Evolutionary conservation across 2,888 invertebrate species (phyloP), one percentile per base, ranked within the genome.

Genomic region (Lasius platythorax): DNA sequence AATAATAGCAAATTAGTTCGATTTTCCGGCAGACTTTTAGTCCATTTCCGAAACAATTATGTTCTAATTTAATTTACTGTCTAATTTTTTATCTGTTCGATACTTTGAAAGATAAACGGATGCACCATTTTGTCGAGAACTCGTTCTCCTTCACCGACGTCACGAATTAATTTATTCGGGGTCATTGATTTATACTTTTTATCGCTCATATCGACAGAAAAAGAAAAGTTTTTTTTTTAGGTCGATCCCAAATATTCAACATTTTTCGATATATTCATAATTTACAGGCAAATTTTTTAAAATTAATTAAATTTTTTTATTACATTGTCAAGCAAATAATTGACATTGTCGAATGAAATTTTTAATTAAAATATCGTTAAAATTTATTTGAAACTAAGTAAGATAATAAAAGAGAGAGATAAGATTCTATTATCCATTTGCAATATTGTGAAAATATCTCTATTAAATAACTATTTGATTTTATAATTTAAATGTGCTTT

Each of bases 91-190:
- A 18, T 15, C 33, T 61, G 28, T 33, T 43, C 15, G 5, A 30
- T 53, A 53, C 11, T 53, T 40, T 12, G 18, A 56, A 78, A 72
- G 46, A 66, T 12, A 81, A 46, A 58, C 6, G 43, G n/a, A 72
- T 28, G 37, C 37, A 73, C 37, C 79, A 46, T 81, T 72, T 68
- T 78, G 78, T 68, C 56, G 61, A 61, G 53, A 72, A 81, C 79
- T 72, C 73, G 79, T 81, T 81, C 79, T 72, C 61, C 79, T 81
- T 81, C 79, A 46, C 18, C 58, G 58, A 8, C 18, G 37, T 73
- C 46, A 18, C 28, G 28, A 81, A 81, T 81, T 81, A 81, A 81
- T 81, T 81, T 81, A 81, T 73, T 63, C 79, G 79, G 53, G 53
- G 37, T 63, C 73, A 46, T 73, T 79, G 72, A 79, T 79, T 72